Conservation (phyloP, 2,888 invertebrate species). For the Arenicola marina region DNA sequence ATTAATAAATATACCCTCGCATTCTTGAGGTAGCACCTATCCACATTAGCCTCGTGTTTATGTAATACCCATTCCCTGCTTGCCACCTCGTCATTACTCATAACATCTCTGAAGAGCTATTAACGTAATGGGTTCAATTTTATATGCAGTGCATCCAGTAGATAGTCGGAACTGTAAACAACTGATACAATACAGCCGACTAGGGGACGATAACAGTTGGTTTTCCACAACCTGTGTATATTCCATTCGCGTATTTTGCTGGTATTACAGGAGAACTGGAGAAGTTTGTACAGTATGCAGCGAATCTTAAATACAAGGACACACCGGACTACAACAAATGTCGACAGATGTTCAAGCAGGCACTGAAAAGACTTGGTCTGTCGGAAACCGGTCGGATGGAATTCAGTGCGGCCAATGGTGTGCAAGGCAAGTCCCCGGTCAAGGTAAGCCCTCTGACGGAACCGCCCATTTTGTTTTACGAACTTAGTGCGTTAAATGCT, state of each 20-base stretch:
- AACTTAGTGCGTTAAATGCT: too few species aligned
- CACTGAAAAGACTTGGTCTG: neutral
- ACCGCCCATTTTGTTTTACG: too few species aligned
- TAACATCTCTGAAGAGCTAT: too few species aligned
- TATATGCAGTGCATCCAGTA: neutral
- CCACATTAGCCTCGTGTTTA: too few species aligned
- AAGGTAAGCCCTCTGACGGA: too few species aligned
- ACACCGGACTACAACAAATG: conserved; percentile 73
- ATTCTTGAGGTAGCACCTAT: too few species aligned
- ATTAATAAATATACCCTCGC: too few species aligned
- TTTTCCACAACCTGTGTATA: neutral
- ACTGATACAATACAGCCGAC: too few species aligned
- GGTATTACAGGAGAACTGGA: conserved; percentile 64
- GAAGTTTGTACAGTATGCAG: conserved; percentile 74
- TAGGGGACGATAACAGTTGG: too few species aligned
- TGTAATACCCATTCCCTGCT: too few species aligned
- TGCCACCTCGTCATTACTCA: too few species aligned
- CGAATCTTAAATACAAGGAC: conserved; percentile 73
- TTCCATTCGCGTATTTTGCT: neutral
- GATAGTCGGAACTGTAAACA: too few species aligned
- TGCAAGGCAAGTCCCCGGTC: neutral
- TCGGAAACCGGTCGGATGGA: neutral
- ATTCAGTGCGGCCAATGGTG: neutral
- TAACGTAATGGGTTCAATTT: neutral
- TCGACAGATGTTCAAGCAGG: neutral